phyloP scores from a whole-genome alignment of 2,113 vertebrate species.

The Stomatorhinus ivindoensis region DNA sequence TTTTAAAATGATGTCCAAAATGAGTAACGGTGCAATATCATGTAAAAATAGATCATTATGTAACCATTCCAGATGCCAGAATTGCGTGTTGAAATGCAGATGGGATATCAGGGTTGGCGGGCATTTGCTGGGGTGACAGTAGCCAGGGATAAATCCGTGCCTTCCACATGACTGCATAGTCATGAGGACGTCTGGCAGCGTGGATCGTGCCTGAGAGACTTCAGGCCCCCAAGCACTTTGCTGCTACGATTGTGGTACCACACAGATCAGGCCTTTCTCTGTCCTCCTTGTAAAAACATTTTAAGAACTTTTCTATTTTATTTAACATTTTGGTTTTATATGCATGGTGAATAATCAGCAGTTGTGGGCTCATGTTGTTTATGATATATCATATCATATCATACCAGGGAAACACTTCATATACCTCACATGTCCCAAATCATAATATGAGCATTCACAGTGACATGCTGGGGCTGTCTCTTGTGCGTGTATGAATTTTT shows the following conservation, averaged over 20 bases:
- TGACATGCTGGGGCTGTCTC: neutral
- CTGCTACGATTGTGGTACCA: neutral
- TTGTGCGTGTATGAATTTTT: neutral
- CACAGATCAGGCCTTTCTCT: neutral
- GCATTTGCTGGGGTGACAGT: neutral
- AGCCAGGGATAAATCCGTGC: neutral
- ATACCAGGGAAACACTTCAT: neutral
- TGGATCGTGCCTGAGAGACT: neutral
- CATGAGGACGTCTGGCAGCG: neutral
- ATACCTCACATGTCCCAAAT: neutral
- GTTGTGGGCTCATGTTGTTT: neutral
- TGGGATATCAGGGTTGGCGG: neutral
- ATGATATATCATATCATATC: neutral
- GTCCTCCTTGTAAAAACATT: neutral
- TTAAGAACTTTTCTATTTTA: neutral
- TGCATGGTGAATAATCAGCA: neutral
- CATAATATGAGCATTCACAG: neutral
- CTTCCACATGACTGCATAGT: neutral
- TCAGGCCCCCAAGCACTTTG: neutral
- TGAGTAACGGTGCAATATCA: neutral
- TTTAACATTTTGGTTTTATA: neutral
- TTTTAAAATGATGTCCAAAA: neutral
- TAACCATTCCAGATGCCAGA: constrained; percentile 1
- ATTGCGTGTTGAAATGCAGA: neutral
- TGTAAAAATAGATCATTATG: constrained; percentile 22